Conservation (phyloP, 2,113 vertebrate genomes). For the Brachyhypopomus occidentalis region DNA sequence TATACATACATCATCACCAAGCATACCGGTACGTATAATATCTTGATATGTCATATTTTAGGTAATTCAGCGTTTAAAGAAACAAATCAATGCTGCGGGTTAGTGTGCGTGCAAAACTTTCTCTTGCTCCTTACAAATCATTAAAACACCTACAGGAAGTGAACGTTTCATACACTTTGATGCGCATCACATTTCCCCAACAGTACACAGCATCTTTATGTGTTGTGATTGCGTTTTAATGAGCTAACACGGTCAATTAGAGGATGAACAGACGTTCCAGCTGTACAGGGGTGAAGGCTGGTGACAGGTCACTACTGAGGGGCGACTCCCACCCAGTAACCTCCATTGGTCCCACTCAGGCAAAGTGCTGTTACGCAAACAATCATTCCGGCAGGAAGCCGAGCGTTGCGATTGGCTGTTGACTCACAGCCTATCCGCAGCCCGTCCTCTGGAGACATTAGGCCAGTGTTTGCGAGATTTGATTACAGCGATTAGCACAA, state of each 20-base stretch:
- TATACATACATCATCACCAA: too few species aligned
- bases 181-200: neutral
- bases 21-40: too few species aligned
- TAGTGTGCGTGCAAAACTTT: too few species aligned
- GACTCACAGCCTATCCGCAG: neutral
- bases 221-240: neutral
- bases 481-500: neutral
- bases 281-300: too few species aligned
- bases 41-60: too few species aligned
- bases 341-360: too few species aligned
- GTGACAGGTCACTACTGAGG: too few species aligned
- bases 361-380: neutral
- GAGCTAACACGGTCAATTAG: neutral
- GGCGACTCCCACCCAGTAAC: too few species aligned
- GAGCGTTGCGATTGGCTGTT: neutral
- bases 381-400: neutral
- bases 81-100: too few species aligned
- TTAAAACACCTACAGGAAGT: neutral
- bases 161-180: conserved; percentile 1
- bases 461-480: neutral
- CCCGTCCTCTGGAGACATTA: neutral
- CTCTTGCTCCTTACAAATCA: neutral
- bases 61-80: too few species aligned
- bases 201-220: neutral
- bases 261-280: neutral